Evolutionary conservation across 2,113 vertebrate species (phyloP).

Genomic region (Burhinus oedicnemus): DNA sequence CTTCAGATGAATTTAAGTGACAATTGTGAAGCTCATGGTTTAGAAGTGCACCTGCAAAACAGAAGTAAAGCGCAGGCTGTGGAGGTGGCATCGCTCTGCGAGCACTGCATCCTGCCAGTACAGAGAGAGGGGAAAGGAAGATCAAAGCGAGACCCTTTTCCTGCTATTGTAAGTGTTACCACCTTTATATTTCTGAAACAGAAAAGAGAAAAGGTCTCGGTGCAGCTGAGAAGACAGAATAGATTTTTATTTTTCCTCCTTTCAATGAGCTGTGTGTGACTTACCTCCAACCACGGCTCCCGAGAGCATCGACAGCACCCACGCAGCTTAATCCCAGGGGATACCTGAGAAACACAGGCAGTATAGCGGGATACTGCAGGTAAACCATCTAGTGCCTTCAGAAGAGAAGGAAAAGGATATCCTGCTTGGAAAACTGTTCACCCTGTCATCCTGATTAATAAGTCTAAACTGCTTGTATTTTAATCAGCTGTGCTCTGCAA

Average conservation of each 20-base stretch:
- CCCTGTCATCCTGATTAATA: too few relatives aligned
- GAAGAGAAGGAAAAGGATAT: background rate
- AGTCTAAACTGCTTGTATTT: background rate
- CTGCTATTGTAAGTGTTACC: accelerated
- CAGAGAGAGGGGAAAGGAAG: background rate
- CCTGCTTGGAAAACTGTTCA: background rate
- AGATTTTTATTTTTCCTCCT: background rate
- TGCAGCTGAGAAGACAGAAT: background rate
- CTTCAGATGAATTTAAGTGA: background rate
- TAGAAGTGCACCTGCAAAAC: background rate
- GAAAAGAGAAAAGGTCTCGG: background rate
- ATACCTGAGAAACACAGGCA: background rate
- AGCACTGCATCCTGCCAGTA: background rate
- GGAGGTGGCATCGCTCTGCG: background rate
- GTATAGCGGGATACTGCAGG: background rate
- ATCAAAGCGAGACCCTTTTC: background rate
- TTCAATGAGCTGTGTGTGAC: background rate
- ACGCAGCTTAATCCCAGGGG: background rate
- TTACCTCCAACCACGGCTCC: background rate
- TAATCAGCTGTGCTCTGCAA: background rate
- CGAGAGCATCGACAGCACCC: background rate
- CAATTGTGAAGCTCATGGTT: background rate
- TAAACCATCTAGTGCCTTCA: background rate
- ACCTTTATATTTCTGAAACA: background rate
- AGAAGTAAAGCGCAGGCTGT: background rate